Base-by-base conservation (phyloP, 2,888 invertebrate species). In the Epiblema foenella region DNA sequence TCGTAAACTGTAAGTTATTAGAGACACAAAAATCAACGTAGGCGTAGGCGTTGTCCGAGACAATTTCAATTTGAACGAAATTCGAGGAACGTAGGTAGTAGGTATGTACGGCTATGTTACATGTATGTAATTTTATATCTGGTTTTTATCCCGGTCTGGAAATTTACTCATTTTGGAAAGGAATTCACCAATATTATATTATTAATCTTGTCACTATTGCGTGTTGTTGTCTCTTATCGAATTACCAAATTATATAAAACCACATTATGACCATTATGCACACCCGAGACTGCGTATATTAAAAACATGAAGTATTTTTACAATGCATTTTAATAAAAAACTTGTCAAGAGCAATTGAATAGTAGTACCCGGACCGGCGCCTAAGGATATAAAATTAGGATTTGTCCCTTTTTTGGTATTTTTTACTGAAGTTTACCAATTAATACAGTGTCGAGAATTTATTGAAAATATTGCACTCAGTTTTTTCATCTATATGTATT, bases 1-100 rank as follows among this genome's bases (percentile, higher is more conserved):
- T 51, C 51, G 62, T 63, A 51, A 63, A 63, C 62, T 51, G 37
- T 51, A 63, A 33, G 62, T 33, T 63, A 63, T 59, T 42, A 20
- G 39, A 59, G 39, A 51, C 51, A 51, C 49, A 18, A 63, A n/a
- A n/a, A n/a, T n/a, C n/a, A n/a, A n/a, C n/a, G 33, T 63, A 18
- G 51, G 51, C 18, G 62, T 49, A 20, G 15, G 39, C 12, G 33
- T 29, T 10, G 49, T 62, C 11, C n/a, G 62, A 33, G 49, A 49
- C 62, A 33, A 51, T 17, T 17, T 10, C 49, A 62, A 49, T 62
- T 49, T 62, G 7, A 42, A 62, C 29, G 18, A 17, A 33, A 62
- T 62, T 39, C 20, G 8, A 12, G 39, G 58, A n/a, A 17, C 33
- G n/a, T 33, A 42, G 1, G 12, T 3, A 17, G 10, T n/a, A n/a